Conservation (phyloP, 2,888 invertebrate genomes). For the Diabrotica balteata region DNA sequence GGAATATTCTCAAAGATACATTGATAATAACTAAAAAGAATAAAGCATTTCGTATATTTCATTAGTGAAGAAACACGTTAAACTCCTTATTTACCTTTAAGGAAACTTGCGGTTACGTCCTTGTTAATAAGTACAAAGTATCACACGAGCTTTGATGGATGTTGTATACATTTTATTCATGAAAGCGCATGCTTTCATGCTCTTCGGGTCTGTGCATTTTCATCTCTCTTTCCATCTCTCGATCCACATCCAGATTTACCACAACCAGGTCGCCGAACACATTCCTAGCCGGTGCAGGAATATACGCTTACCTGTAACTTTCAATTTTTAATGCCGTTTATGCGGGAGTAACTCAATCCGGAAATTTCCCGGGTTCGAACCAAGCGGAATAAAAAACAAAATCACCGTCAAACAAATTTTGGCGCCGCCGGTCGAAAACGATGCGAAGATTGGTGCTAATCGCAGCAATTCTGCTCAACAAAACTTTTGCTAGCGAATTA, state of each 20-base stretch:
- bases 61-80: too few relatives aligned
- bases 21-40: too few relatives aligned
- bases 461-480: constrained; percentile 4
- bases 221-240: constrained; percentile 19
- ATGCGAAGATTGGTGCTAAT: constrained; percentile 18
- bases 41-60: too few relatives aligned
- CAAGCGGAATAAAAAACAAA: constrained; percentile 1
- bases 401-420: neutral
- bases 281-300: constrained; percentile 3
- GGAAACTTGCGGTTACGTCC: neutral
- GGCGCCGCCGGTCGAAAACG: neutral
- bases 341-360: constrained; percentile 12
- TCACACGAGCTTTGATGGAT: constrained; percentile 1
- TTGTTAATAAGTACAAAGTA: neutral
- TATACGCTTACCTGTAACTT: constrained; percentile 7
- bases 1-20: too few relatives aligned
- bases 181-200: constrained; percentile 26
- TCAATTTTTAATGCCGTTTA: constrained; percentile 15
- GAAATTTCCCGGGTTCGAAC: constrained; percentile 10
- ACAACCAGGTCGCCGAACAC: constrained; percentile 13
- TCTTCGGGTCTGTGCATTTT: constrained; percentile 6
- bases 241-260: constrained; percentile 19
- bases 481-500: constrained; percentile 16
- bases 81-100: neutral
- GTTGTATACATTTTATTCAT: constrained; percentile 8